These are phyloP conservation scores for Tragelaphus scriptus DNA, from an alignment of 2,113 vertebrate species.

Conservation along the genomic window DNA sequence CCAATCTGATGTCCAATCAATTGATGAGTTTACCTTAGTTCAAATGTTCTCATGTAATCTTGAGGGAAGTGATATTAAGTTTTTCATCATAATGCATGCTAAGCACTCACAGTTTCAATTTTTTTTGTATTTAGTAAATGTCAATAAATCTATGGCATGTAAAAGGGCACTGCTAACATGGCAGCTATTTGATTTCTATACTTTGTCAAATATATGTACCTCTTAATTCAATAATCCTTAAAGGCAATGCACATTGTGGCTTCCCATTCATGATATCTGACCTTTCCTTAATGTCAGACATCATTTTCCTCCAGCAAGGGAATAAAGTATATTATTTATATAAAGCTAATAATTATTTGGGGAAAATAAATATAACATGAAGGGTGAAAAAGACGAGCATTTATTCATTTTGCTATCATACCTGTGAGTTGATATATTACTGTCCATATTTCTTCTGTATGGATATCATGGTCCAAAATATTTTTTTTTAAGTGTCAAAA, in stretches of 20 bases:
- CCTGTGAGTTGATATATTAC: conserved; percentile 56
- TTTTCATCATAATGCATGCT: conserved; percentile 67
- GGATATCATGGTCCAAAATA: not conserved
- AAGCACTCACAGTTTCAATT: conserved; percentile 54
- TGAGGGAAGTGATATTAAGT: conserved; percentile 55
- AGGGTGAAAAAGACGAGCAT: conserved; percentile 62
- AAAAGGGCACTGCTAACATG: conserved; percentile 78
- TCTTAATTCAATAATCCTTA: conserved; percentile 83
- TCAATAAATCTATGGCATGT: conserved; percentile 79
- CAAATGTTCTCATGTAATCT: conserved; percentile 20
- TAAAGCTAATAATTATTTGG: conserved; percentile 80
- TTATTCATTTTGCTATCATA: conserved; percentile 61
- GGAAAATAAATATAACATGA: conserved; percentile 72
- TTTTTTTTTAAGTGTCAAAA: conserved; percentile 9
- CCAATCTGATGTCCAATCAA: not conserved
- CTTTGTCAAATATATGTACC: conserved; percentile 82
- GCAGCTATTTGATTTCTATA: conserved; percentile 79
- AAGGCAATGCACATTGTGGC: conserved; percentile 81
- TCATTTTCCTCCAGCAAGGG: conserved; percentile 75
- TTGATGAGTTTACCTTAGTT: conserved; percentile 16
- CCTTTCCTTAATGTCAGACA: conserved; percentile 84
- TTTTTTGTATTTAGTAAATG: conserved; percentile 73
- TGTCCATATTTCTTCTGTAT: conserved; percentile 32
- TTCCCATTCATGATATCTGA: conserved; percentile 78
- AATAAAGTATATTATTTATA: conserved; percentile 79